Evolutionary conservation across 2,113 vertebrate species (phyloP).

Genomic region (Helogale parvula): DNA sequence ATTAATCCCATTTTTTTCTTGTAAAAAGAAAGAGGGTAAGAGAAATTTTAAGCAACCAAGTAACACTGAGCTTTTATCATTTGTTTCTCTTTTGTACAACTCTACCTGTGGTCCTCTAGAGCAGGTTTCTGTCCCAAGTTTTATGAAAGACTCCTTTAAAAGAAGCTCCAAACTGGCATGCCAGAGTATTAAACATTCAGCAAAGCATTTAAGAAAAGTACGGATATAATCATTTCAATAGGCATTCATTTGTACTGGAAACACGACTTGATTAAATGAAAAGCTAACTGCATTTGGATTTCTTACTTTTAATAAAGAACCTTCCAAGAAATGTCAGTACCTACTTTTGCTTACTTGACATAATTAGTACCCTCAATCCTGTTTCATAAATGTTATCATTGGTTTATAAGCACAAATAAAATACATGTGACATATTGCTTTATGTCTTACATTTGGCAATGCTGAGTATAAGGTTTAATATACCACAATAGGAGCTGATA

Average conservation of each 20-base stretch:
- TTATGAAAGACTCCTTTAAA: conserved; percentile 73
- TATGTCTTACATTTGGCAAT: neutral
- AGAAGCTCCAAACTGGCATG: conserved; percentile 30
- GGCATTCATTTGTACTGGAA: conserved; percentile 61
- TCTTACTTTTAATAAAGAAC: conserved; percentile 60
- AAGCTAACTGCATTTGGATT: conserved; percentile 58
- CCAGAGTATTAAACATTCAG: conserved; percentile 72
- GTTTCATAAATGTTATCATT: conserved; percentile 4
- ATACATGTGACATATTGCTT: neutral
- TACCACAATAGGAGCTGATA: neutral
- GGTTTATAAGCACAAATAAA: conserved; percentile 56
- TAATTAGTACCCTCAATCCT: conserved; percentile 41
- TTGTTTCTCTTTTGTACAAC: conserved; percentile 38
- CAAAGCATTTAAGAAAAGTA: conserved; percentile 56
- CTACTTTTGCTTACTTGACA: conserved; percentile 42
- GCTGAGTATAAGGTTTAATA: neutral
- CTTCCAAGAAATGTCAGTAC: conserved; percentile 58
- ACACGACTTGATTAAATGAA: conserved; percentile 64
- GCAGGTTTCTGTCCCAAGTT: conserved; percentile 61
- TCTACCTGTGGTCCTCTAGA: conserved; percentile 1
- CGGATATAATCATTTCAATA: conserved; percentile 61
- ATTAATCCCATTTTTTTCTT: neutral
- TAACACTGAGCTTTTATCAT: conserved; percentile 49
- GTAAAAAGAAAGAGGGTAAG: neutral
- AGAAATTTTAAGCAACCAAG: conserved; percentile 38